phyloP scores from a whole-genome alignment of 1,140 invertebrate species.

The Lanistes nyassanus region DNA sequence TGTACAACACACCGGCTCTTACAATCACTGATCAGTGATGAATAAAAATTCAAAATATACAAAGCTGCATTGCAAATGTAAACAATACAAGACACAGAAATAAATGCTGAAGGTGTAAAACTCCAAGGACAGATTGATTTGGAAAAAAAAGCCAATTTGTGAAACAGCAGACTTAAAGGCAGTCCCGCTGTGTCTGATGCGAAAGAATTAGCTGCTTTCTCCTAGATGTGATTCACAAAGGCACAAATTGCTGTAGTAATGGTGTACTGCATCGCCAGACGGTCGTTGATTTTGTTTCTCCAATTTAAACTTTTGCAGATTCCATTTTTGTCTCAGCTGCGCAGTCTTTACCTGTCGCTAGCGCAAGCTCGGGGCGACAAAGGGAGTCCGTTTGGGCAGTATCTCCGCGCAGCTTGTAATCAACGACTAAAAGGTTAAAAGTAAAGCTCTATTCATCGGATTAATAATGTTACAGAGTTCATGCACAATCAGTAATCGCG shows the following conservation, averaged over 20 bases:
- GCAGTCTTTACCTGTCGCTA: too few species aligned
- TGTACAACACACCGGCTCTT: too few species aligned
- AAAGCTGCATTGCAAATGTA: slow-evolving; percentile 22
- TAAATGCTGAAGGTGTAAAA: slow-evolving; percentile 5
- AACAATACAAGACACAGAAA: slow-evolving; percentile 2
- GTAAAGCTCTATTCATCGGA: too few species aligned
- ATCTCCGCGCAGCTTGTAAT: too few species aligned
- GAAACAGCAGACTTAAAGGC: slow-evolving; percentile 1
- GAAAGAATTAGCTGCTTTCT: background rate
- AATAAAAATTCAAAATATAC: background rate
- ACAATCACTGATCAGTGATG: too few species aligned
- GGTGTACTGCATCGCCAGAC: background rate
- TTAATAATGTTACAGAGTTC: too few species aligned
- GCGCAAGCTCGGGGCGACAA: too few species aligned
- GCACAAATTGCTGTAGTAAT: background rate
- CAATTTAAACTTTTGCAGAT: too few species aligned
- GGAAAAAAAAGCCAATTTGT: background rate
- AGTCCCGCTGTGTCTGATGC: background rate
- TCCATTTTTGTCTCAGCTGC: too few species aligned
- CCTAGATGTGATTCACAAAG: background rate
- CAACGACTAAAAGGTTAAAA: too few species aligned
- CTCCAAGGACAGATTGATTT: background rate
- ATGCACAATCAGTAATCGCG: too few species aligned
- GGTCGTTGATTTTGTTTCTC: background rate
- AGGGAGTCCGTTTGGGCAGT: too few species aligned